phyloP scores from a whole-genome alignment of 2,888 invertebrate species.

The Dolomedes plantarius region DNA sequence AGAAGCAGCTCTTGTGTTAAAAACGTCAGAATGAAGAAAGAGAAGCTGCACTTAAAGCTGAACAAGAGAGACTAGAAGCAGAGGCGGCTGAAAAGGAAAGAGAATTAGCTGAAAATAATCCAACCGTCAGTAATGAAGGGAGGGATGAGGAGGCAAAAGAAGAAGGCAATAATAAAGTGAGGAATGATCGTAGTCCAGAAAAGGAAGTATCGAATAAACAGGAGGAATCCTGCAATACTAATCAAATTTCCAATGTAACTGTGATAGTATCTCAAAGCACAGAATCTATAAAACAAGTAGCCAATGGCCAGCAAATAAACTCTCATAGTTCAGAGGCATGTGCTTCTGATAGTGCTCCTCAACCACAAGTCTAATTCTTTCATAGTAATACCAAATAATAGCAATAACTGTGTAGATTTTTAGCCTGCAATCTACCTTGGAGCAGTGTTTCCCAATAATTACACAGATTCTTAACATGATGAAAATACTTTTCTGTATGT shows the following conservation, averaged over 20 bases:
- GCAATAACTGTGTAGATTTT: conserved; percentile 66
- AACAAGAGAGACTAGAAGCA: conserved; percentile 22
- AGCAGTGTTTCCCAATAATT: neutral
- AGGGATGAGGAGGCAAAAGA: neutral
- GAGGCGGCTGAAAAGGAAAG: conserved; percentile 17
- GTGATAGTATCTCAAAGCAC: conserved; percentile 56
- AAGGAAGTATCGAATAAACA: neutral
- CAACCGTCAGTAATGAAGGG: neutral
- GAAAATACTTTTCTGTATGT: too few relatives aligned
- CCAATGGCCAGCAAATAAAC: conserved; percentile 52
- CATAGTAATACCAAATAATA: conserved; percentile 32
- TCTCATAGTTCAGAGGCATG: neutral
- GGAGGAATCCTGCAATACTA: conserved; percentile 8
- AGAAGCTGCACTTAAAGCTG: conserved; percentile 38
- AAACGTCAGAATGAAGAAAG: conserved; percentile 45
- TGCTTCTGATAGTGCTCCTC: conserved; percentile 25
- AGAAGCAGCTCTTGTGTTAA: conserved; percentile 42
- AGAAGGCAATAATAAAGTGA: neutral
- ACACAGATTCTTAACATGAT: neutral
- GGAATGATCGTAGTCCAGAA: neutral
- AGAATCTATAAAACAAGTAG: conserved; percentile 54
- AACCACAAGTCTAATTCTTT: conserved; percentile 32
- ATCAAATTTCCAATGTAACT: conserved; percentile 46
- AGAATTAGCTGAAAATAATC: neutral
- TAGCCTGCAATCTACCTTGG: conserved; percentile 58